Conservation (phyloP, 2,113 vertebrate species). For the Guaruba guarouba region DNA sequence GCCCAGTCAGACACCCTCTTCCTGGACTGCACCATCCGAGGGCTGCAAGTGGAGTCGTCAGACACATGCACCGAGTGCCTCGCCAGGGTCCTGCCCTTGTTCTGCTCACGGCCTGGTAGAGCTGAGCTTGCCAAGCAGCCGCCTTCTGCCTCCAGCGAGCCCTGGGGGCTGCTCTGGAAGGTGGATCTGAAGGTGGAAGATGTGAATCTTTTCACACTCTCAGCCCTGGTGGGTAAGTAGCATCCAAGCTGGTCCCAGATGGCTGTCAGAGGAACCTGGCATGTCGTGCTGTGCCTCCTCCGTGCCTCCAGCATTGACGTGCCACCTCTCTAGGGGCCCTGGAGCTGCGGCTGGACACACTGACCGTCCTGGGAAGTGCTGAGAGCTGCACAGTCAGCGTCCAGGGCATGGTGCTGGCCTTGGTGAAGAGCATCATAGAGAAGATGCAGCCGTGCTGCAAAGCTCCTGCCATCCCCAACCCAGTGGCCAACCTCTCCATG, state of each 20-base stretch:
- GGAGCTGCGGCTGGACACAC: constrained; percentile 83
- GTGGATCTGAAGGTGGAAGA: constrained; percentile 89
- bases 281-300: background rate
- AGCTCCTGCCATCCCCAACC: constrained; percentile 77
- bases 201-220: constrained; percentile 89
- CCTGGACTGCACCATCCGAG: constrained; percentile 87
- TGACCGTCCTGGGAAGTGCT: constrained; percentile 79
- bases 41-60: constrained; percentile 89
- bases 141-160: background rate
- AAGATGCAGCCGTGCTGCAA: constrained; percentile 89
- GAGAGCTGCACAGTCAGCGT: constrained; percentile 83
- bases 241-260: background rate
- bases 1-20: constrained; percentile 78
- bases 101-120: constrained; percentile 32
- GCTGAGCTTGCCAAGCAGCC: constrained; percentile 7
- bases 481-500: constrained; percentile 78
- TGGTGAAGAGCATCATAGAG: constrained; percentile 85
- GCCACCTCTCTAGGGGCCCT: constrained; percentile 80
- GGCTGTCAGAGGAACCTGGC: background rate
- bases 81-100: constrained; percentile 83
- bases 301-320: background rate
- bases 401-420: constrained; percentile 83
- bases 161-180: constrained; percentile 81
- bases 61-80: constrained; percentile 91
- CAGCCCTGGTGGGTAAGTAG: constrained; percentile 84